A percentile compares a stretch with the other conserved stretches of the same genome.
Conservation (phyloP, 2,888 invertebrate species). For the Epinotia brunnichana region DNA sequence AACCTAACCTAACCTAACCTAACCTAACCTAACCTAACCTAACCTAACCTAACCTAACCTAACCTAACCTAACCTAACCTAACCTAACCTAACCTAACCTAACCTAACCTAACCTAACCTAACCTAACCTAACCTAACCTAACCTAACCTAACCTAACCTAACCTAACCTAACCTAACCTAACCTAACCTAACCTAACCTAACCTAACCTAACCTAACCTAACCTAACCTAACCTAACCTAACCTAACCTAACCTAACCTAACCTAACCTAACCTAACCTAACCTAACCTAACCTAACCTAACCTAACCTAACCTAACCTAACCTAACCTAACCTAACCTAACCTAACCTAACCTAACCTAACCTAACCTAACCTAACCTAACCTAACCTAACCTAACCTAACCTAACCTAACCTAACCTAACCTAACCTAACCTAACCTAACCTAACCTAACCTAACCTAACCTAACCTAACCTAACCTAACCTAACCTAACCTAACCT, state of each 20-base stretch:
- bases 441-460: conserved; percentile 21
- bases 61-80: conserved; percentile 21
- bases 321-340: conserved; percentile 34
- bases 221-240: conserved; percentile 34
- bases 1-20: conserved; percentile 21
- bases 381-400: conserved; percentile 34
- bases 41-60: conserved; percentile 21
- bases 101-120: conserved; percentile 26
- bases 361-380: conserved; percentile 34
- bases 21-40: conserved; percentile 21
- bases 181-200: conserved; percentile 38
- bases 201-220: conserved; percentile 34
- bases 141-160: conserved; percentile 41
- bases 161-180: conserved; percentile 42
- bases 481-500: conserved; percentile 21
- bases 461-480: conserved; percentile 21
- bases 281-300: conserved; percentile 34
- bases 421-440: conserved; percentile 21
- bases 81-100: conserved; percentile 21
- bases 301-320: conserved; percentile 34
- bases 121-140: conserved; percentile 41
- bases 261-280: conserved; percentile 34
- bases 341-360: conserved; percentile 34
- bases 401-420: conserved; percentile 27
- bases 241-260: conserved; percentile 34